These are phyloP conservation scores for Mesochorus sp. DNA, from an alignment of 2,888 invertebrate species.

Conservation along the genomic window DNA sequence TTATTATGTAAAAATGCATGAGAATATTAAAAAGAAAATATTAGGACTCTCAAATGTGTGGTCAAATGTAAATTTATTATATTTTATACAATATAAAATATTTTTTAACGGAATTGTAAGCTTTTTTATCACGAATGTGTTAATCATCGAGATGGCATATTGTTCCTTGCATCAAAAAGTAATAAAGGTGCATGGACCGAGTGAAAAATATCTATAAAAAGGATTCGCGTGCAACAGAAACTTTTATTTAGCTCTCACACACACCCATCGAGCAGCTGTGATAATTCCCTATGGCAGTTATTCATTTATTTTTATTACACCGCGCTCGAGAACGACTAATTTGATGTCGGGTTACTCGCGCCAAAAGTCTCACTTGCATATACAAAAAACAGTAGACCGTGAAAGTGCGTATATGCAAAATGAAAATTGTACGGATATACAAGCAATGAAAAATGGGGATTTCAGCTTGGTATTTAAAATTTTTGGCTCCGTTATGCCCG, in stretches of 20 bases:
- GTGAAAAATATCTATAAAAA: not conserved
- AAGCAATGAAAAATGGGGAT: not conserved
- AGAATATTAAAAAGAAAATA: too few species aligned
- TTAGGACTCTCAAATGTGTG: too few species aligned
- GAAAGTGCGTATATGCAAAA: slow-evolving; percentile 13
- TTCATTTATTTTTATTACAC: slow-evolving; percentile 35
- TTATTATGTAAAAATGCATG: too few species aligned
- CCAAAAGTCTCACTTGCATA: not conserved
- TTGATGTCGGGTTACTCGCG: slow-evolving; percentile 9
- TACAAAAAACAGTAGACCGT: slow-evolving; percentile 33
- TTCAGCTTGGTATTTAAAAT: not conserved
- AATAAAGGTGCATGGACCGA: not conserved
- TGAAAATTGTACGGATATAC: not conserved
- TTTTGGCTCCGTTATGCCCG: not conserved
- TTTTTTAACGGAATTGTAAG: too few species aligned
- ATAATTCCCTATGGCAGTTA: slow-evolving; percentile 41
- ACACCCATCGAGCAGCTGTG: slow-evolving; percentile 29
- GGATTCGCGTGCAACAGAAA: not conserved
- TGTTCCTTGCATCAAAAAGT: not conserved
- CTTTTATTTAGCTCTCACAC: slow-evolving; percentile 1
- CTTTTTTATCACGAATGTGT: too few species aligned
- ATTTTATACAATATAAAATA: too few species aligned
- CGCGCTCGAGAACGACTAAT: not conserved
- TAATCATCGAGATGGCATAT: too few species aligned
- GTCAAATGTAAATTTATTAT: too few species aligned